Base-by-base conservation (phyloP, 2,797 vertebrate genomes). In the Mionectes olivaceus region DNA sequence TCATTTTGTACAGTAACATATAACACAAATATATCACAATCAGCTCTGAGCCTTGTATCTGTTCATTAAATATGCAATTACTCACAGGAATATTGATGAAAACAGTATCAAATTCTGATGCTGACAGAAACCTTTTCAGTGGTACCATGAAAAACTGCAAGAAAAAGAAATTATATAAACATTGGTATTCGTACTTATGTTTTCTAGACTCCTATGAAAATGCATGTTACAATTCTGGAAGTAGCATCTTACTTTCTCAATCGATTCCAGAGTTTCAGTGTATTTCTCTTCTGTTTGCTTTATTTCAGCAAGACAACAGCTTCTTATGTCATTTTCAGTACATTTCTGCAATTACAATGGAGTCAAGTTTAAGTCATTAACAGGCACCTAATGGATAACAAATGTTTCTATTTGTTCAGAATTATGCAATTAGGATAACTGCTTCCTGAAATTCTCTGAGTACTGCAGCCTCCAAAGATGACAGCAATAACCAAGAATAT, bases 221-320 rank as follows among this genome's bases (percentile, higher is more conserved):
- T 1, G 2, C 5, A 41, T 22, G 5, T 24, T 46, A 46, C 6
- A 28, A 46, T 67, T 61, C 47, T 21, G 1, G 9, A 56, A 79
- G 74, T n/a, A 60, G 32, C 7, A 86, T 81, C 97, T 94, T 97
- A 99, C 99, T 98, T 99, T 99, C 96, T 99, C 99, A 86, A 99
- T 99, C 1, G 99, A 99, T 94, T 99, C 99, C 97, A 99, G 96
- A 2, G 99, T 99, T 97, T 99, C 99, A 3, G 99, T 98, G 93
- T 99, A 99, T 96, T 99, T 99, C 98, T 99, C 99, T 95, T 99
- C 99, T 0, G 99, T 99, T 98, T 99, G 99, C 92, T 98, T 99
- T 97, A 99, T 99, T 98, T 99, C 99, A 87, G 98, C 96, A 47
- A 99, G 98, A 96, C 99, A 99, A 97, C 99, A 99, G 96, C 98